Evolutionary conservation across 2,113 vertebrate species (phyloP).

Genomic region (Holacanthus passer): DNA sequence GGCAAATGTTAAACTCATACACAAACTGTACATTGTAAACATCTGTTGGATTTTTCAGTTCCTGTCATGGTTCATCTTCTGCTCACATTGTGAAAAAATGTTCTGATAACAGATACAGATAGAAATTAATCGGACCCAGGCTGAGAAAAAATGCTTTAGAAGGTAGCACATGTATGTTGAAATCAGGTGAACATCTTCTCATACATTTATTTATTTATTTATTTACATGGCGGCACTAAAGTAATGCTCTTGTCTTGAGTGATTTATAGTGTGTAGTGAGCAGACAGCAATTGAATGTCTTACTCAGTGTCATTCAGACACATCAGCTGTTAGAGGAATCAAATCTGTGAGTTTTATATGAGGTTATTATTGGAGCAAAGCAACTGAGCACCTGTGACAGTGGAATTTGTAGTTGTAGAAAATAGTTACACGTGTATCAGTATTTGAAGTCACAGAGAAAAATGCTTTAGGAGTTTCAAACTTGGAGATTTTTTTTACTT

Average conservation of each 20-base stretch:
- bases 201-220: not conserved
- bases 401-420: no score
- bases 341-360: no score
- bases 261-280: constrained; percentile 12
- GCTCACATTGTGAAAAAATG: no score
- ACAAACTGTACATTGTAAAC: not conserved
- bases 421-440: no score
- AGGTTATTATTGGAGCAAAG: no score
- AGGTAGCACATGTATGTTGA: not conserved
- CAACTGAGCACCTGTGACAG: no score
- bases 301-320: constrained; percentile 22
- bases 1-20: not conserved
- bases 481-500: no score
- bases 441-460: no score
- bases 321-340: no score
- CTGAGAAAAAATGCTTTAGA: not conserved
- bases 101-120: not conserved
- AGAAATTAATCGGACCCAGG: not conserved
- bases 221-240: not conserved
- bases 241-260: not conserved
- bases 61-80: no score
- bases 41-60: not conserved
- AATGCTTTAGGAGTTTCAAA: no score
- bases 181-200: not conserved
- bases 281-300: not conserved